Conservation (phyloP, 2,888 invertebrate species). For the Microctonus hyperodae region DNA sequence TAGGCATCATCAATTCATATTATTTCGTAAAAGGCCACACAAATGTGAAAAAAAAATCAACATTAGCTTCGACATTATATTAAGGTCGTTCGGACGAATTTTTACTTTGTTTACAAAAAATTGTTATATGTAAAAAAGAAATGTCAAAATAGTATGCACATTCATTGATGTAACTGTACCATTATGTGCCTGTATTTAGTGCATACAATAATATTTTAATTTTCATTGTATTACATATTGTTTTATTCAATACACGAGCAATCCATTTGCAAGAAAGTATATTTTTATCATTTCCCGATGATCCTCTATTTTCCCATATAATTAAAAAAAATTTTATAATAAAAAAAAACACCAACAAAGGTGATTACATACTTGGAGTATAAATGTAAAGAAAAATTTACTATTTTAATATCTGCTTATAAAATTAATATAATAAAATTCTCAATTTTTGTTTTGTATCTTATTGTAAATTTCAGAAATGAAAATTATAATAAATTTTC, state of each 20-base stretch:
- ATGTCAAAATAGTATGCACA: slow-evolving; percentile 37
- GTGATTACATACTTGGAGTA: too few relatives aligned
- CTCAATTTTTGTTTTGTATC: too few relatives aligned
- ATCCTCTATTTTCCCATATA: too few relatives aligned
- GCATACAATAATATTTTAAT: slow-evolving; percentile 50
- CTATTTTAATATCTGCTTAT: too few relatives aligned
- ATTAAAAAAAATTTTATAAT: too few relatives aligned
- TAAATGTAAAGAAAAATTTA: too few relatives aligned
- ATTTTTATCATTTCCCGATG: background rate
- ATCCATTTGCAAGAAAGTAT: slow-evolving; percentile 47
- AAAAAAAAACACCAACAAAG: too few relatives aligned
- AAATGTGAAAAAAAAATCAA: background rate
- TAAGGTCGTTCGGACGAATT: background rate
- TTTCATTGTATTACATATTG: slow-evolving; percentile 52
- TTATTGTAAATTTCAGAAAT: too few relatives aligned
- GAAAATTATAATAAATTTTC: too few relatives aligned
- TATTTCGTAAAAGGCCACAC: background rate
- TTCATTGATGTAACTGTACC: slow-evolving; percentile 36
- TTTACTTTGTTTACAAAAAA: background rate
- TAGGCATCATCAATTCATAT: background rate
- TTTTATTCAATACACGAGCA: slow-evolving; percentile 54
- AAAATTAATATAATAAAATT: too few relatives aligned
- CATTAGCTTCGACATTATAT: background rate
- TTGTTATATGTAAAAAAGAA: background rate
- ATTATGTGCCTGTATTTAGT: slow-evolving; percentile 45